Evolutionary conservation across 2,113 vertebrate species (phyloP).

Genomic region (Smithornis capensis): DNA sequence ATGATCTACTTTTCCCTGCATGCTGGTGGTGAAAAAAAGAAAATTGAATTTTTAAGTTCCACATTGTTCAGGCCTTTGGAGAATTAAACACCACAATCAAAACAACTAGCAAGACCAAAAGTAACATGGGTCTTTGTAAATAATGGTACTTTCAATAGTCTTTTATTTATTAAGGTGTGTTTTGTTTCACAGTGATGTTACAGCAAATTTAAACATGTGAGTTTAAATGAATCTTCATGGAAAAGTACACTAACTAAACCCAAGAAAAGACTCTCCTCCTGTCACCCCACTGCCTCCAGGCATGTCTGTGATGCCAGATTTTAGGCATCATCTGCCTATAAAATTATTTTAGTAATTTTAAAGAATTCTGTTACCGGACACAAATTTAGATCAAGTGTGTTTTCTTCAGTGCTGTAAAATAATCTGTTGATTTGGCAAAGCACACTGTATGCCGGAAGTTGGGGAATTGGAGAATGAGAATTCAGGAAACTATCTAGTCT

Average conservation of each 20-base stretch:
- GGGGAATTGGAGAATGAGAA: not conserved
- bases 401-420: not conserved
- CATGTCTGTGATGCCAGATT: too few relatives aligned
- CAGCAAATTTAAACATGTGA: not conserved
- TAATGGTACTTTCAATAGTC: not conserved
- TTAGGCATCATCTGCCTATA: not conserved
- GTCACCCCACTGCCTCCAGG: fast-evolving
- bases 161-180: not conserved
- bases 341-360: not conserved
- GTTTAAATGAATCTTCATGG: not conserved
- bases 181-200: not conserved
- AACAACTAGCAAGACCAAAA: not conserved
- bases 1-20: not conserved
- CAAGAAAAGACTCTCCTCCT: not conserved
- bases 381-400: not conserved
- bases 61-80: not conserved
- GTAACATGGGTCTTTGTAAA: not conserved
- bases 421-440: conserved; percentile 4
- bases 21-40: not conserved
- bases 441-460: not conserved
- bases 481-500: not conserved
- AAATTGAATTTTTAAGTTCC: not conserved
- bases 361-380: not conserved
- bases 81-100: not conserved
- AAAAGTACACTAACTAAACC: not conserved